Evolutionary conservation across 2,888 invertebrate species (phyloP).

Genomic region (Nemotelus pantherinus): DNA sequence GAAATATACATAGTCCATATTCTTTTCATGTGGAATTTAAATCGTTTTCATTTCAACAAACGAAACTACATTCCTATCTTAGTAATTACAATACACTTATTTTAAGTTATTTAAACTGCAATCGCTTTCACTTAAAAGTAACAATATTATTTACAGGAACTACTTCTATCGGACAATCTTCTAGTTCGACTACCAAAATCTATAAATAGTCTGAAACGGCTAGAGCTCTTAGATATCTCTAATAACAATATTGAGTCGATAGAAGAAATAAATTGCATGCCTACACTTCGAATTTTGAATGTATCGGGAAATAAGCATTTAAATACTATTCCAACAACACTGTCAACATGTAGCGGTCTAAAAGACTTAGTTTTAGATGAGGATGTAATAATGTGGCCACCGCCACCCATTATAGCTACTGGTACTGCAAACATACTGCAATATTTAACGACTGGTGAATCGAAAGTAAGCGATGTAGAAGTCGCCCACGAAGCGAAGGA

Average conservation of each 20-base stretch:
- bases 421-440: slow-evolving; percentile 75
- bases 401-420: slow-evolving; percentile 68
- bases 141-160: slow-evolving; percentile 67
- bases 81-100: too few relatives aligned
- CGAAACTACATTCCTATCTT: too few relatives aligned
- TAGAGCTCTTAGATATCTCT: slow-evolving; percentile 76
- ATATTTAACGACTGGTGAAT: slow-evolving; percentile 69
- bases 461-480: neutral
- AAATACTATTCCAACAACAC: slow-evolving; percentile 70
- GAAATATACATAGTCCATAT: too few relatives aligned
- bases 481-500: slow-evolving; percentile 38
- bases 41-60: too few relatives aligned
- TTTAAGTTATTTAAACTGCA: too few relatives aligned
- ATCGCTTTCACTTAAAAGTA: too few relatives aligned
- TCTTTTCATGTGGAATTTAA: too few relatives aligned
- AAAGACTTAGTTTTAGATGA: slow-evolving; percentile 71
- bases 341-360: slow-evolving; percentile 74
- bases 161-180: slow-evolving; percentile 78
- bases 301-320: slow-evolving; percentile 71
- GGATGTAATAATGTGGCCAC: slow-evolving; percentile 73
- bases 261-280: slow-evolving; percentile 62
- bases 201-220: slow-evolving; percentile 71
- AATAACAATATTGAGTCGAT: slow-evolving; percentile 72
- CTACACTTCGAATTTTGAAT: slow-evolving; percentile 70
- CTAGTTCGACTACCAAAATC: slow-evolving; percentile 75